Conservation (phyloP, 2,113 vertebrate genomes). For the Antechinus flavipes region DNA sequence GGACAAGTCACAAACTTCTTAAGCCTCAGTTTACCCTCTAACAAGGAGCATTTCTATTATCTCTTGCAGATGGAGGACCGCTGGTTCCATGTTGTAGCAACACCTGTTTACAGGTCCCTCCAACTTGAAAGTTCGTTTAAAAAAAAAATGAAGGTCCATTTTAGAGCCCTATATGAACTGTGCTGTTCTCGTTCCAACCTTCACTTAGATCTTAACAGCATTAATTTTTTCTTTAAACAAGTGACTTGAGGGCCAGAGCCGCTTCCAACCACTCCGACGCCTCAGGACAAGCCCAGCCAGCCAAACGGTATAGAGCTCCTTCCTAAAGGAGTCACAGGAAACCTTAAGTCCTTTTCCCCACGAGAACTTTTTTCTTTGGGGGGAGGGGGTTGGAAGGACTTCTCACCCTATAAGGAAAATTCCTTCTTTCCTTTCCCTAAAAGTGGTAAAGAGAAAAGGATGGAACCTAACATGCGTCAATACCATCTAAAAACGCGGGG, state of each 20-base stretch:
- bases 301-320: background rate
- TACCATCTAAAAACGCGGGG: no score
- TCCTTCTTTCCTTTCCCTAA: background rate
- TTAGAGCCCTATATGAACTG: no score
- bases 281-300: no score
- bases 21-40: background rate
- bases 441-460: no score
- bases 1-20: background rate
- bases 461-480: background rate
- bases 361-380: background rate
- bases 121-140: background rate
- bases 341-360: background rate
- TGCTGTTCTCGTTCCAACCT: background rate
- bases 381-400: no score
- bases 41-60: background rate
- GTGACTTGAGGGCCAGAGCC: background rate
- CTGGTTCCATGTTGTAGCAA: background rate
- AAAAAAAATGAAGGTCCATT: background rate
- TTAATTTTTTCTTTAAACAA: background rate
- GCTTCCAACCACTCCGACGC: no score
- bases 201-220: background rate
- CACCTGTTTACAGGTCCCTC: background rate
- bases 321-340: background rate
- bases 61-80: background rate
- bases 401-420: fast-evolving